Evolutionary conservation across 2,113 vertebrate genomes (phyloP).

Genomic region (Ceyx margarethae): DNA sequence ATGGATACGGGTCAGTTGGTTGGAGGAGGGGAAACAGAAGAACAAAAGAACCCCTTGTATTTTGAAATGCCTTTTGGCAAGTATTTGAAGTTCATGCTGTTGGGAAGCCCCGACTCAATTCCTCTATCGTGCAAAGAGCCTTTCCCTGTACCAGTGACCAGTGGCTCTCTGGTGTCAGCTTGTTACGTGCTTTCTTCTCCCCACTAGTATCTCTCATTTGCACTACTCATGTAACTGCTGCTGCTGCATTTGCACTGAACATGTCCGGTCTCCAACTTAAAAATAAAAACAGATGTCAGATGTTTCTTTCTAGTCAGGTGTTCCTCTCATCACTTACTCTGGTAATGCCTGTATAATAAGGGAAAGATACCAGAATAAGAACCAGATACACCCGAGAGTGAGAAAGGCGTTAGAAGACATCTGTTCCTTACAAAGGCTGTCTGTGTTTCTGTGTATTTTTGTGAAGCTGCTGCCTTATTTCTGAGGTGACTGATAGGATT

Average conservation of each 20-base stretch:
- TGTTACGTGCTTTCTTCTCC: neutral
- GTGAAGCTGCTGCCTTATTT: neutral
- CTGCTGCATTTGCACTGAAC: neutral
- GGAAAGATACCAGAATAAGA: neutral
- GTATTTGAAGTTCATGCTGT: neutral
- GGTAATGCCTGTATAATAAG: neutral
- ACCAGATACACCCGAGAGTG: neutral
- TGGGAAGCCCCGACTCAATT: neutral
- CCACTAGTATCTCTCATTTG: neutral
- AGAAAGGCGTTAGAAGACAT: neutral
- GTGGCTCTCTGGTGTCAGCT: neutral
- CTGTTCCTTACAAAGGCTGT: neutral
- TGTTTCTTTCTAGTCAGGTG: neutral
- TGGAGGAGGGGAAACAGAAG: neutral
- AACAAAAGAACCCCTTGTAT: neutral
- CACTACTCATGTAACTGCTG: neutral
- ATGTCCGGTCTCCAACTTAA: neutral
- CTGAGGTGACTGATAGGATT: neutral
- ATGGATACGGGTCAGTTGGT: neutral
- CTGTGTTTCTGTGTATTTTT: neutral
- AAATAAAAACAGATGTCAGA: neutral
- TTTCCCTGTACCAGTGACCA: neutral
- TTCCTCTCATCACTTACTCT: conserved; percentile 1
- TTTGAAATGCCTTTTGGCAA: neutral
- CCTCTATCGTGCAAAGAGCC: neutral